Percentiles rank a stretch among this genome's conserved stretches.
phyloP scores from a whole-genome alignment of 2,113 vertebrate species.

The Lipotes vexillifer region DNA sequence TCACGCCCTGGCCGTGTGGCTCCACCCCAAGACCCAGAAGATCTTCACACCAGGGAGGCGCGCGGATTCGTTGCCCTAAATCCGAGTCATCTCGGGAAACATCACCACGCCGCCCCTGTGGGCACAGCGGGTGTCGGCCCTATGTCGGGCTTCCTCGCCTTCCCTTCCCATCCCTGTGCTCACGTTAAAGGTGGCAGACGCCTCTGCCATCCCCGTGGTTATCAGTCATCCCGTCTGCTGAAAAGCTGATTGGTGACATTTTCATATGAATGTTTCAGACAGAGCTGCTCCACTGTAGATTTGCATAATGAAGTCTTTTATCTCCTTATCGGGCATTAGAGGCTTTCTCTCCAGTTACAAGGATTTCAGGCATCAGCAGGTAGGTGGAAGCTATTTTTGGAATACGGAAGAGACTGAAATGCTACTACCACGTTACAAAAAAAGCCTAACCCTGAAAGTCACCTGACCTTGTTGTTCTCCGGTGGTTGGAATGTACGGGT shows the following conservation, averaged over 20 bases:
- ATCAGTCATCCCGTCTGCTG: neutral
- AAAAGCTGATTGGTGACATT: slow-evolving; percentile 32
- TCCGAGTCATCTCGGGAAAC: neutral
- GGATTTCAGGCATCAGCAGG: slow-evolving; percentile 4
- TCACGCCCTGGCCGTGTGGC: neutral
- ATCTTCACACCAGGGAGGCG: neutral
- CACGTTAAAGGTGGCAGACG: neutral
- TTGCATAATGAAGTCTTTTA: slow-evolving; percentile 52
- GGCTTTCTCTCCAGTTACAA: slow-evolving; percentile 1
- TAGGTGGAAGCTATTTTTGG: neutral
- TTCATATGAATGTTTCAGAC: slow-evolving; percentile 51
- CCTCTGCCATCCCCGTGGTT: neutral
- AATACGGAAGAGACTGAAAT: neutral
- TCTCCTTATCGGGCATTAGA: slow-evolving; percentile 3
- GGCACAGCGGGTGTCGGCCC: neutral
- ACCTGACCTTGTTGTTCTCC: neutral
- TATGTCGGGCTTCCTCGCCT: rapidly evolving
- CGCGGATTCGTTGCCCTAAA: neutral
- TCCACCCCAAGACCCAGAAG: neutral
- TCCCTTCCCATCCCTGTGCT: neutral
- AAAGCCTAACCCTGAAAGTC: neutral
- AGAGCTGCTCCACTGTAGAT: neutral
- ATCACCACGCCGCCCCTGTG: neutral
- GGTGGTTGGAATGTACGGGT: rapidly evolving
- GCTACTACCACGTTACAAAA: neutral